Evolutionary conservation across 2,797 vertebrate species (phyloP).

Genomic region (Hyperoplus lanceolatus): DNA sequence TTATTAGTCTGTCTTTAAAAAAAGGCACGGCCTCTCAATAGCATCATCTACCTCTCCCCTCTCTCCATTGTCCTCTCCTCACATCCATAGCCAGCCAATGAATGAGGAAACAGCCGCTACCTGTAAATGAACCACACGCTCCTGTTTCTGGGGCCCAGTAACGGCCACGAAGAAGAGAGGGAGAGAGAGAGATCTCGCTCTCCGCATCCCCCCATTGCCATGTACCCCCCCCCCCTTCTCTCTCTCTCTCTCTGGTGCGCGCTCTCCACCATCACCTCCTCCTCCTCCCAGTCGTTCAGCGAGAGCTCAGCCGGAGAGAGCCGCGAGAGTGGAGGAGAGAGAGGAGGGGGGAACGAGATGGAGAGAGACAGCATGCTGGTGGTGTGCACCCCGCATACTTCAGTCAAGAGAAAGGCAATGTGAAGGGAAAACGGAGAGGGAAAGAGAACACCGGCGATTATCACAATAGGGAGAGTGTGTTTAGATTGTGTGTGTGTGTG

Average conservation of each 20-base stretch:
- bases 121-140: slow-evolving; percentile 98
- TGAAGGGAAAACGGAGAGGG: slow-evolving; percentile 57
- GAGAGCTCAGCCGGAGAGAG: slow-evolving; percentile 78
- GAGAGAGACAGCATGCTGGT: slow-evolving; percentile 65
- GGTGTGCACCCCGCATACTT: slow-evolving; percentile 74
- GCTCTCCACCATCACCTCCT: slow-evolving; percentile 59
- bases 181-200: slow-evolving; percentile 89
- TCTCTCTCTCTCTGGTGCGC: slow-evolving; percentile 70
- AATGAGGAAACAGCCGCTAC: slow-evolving; percentile 90
- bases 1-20: slow-evolving; percentile 82
- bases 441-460: slow-evolving; percentile 56
- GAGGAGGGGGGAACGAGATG: slow-evolving; percentile 60
- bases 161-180: slow-evolving; percentile 96
- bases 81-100: slow-evolving; percentile 87
- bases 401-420: slow-evolving; percentile 69
- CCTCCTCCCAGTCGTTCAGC: slow-evolving; percentile 74
- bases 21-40: slow-evolving; percentile 82
- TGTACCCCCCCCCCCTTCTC: slow-evolving; percentile 79
- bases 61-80: slow-evolving; percentile 87
- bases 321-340: slow-evolving; percentile 74
- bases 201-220: slow-evolving; percentile 87
- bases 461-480: slow-evolving; percentile 34
- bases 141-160: slow-evolving; percentile 94
- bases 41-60: slow-evolving; percentile 87
- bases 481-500: slow-evolving; percentile 20